Conservation (phyloP, 2,888 invertebrate genomes). For the Gasteruption jaculator region DNA sequence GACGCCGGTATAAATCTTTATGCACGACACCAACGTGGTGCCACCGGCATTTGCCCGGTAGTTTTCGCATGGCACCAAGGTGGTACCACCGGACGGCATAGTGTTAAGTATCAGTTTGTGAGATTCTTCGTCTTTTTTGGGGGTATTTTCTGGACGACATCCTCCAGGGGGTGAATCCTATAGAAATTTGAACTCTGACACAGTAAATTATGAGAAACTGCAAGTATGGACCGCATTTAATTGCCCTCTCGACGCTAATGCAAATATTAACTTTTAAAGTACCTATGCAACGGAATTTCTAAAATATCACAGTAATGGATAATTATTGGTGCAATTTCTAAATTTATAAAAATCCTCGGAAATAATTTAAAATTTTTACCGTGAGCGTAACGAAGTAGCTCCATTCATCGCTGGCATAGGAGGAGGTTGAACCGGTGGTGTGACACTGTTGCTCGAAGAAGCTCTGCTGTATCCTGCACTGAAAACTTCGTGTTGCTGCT, state of each 20-base stretch:
- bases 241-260: too few species aligned
- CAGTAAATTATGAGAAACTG: not conserved
- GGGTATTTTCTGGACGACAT: slow-evolving; percentile 1
- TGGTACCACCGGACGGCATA: too few species aligned
- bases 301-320: too few species aligned
- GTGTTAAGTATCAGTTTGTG: too few species aligned
- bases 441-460: slow-evolving; percentile 61
- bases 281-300: not conserved
- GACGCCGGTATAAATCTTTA: too few species aligned
- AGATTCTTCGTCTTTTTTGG: too few species aligned
- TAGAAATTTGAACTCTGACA: too few species aligned
- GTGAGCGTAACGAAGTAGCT: slow-evolving; percentile 45
- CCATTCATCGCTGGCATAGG: slow-evolving; percentile 49
- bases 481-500: slow-evolving; percentile 59
- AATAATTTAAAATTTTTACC: slow-evolving; percentile 29
- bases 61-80: too few species aligned
- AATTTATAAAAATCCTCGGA: not conserved
- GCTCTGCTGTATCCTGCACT: slow-evolving; percentile 65
- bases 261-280: not conserved
- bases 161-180: too few species aligned
- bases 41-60: too few species aligned
- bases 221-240: not conserved
- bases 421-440: slow-evolving; percentile 47
- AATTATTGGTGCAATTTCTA: not conserved
- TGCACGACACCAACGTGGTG: too few species aligned